These are phyloP conservation scores for Speoplatyrhinus poulsoni DNA, from an alignment of 2,113 vertebrate genomes.

Conservation along the genomic window DNA sequence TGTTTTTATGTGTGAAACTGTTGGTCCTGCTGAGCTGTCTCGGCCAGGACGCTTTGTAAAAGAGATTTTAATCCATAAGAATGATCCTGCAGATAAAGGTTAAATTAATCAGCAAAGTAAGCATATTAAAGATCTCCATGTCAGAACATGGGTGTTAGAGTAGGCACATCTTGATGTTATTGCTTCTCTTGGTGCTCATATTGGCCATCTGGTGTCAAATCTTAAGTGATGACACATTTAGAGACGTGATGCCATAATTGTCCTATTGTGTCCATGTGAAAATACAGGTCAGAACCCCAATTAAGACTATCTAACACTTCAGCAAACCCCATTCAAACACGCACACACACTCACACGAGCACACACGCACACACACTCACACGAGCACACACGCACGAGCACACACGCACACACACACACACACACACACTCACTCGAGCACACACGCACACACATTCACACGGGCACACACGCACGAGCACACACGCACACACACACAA, in stretches of 20 bases:
- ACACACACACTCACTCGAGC: no score
- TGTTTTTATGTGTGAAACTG: no score
- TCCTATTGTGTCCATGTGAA: slow-evolving; percentile 51
- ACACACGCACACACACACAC: no score
- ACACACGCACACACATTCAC: no score
- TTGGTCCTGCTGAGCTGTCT: no score
- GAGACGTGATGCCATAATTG: slow-evolving; percentile 54
- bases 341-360: no score
- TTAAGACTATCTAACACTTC: slow-evolving; percentile 21
- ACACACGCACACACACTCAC: no score
- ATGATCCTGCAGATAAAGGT: not conserved
- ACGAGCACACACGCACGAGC: no score
- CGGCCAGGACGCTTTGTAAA: no score
- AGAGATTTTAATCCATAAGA: not conserved
- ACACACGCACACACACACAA: no score
- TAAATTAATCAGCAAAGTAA: not conserved
- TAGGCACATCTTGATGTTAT: slow-evolving; percentile 35
- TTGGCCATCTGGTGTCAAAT: slow-evolving; percentile 18
- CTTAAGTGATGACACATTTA: slow-evolving; percentile 50
- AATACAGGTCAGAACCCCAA: slow-evolving; percentile 54
- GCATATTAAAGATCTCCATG: slow-evolving; percentile 23
- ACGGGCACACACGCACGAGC: no score
- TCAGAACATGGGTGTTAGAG: slow-evolving; percentile 35
- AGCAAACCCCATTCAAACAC: no score
- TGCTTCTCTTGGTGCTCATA: slow-evolving; percentile 31